These are phyloP conservation scores for Gambusia affinis DNA, from an alignment of 2,113 vertebrate species.

Conservation along the genomic window DNA sequence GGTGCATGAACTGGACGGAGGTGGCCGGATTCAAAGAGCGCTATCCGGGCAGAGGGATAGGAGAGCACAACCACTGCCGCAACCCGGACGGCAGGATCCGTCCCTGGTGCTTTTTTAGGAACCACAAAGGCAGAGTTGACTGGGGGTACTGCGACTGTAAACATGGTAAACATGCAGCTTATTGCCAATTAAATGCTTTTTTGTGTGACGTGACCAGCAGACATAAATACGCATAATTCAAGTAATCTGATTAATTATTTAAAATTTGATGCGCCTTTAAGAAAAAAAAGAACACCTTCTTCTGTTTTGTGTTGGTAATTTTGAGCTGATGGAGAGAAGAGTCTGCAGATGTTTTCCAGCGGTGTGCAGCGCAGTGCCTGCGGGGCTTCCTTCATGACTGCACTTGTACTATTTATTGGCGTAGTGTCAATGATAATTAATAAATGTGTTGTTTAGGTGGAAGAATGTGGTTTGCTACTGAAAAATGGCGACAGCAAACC, in stretches of 20 bases:
- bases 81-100: constrained; percentile 84
- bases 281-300: too few species aligned
- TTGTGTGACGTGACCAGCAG: background rate
- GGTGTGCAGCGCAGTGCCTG: background rate
- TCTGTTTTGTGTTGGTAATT: too few species aligned
- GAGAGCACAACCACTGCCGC: constrained; percentile 85
- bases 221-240: background rate
- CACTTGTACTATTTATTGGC: constrained; percentile 6
- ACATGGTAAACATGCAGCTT: constrained; percentile 81
- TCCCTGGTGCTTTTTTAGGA: constrained; percentile 86
- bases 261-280: background rate
- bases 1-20: constrained; percentile 85
- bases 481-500: background rate
- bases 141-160: constrained; percentile 88
- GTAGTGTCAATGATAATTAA: background rate
- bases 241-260: background rate
- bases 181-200: background rate
- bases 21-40: constrained; percentile 79
- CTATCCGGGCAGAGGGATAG: constrained; percentile 77
- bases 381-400: background rate
- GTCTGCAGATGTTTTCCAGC: background rate
- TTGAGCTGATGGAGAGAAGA: background rate
- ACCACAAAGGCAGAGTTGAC: constrained; percentile 79
- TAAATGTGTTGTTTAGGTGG: background rate
- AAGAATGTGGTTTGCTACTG: background rate